A percentile compares a stretch with the other conserved stretches of the same genome.
phyloP scores from a whole-genome alignment of 1,140 invertebrate species.

The Conus betulinus region DNA sequence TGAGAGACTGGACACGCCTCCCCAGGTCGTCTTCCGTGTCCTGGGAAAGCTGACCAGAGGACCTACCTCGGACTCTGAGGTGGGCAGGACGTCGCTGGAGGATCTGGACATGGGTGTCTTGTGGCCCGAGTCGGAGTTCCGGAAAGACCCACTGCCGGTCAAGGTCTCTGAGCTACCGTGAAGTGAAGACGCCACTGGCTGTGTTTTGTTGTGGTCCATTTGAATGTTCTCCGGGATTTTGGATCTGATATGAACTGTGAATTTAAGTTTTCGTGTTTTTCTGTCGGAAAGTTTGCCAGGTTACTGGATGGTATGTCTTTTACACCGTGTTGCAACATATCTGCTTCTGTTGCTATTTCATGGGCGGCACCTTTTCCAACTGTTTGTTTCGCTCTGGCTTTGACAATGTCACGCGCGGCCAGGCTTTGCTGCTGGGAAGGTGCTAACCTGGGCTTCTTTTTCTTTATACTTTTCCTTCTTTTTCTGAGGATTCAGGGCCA shows the following conservation, averaged over 20 bases:
- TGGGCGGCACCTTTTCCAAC: neutral
- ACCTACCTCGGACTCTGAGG: conserved; percentile 14
- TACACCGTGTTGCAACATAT: too few species aligned
- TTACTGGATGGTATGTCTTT: neutral
- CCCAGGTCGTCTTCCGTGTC: neutral
- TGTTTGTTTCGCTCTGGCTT: neutral
- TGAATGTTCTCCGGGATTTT: neutral
- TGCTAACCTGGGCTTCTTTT: neutral
- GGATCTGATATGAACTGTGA: too few species aligned
- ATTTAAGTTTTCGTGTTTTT: too few species aligned
- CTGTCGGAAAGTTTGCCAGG: neutral
- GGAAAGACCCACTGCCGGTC: neutral
- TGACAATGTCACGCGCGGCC: neutral
- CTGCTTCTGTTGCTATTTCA: neutral
- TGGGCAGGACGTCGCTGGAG: conserved; percentile 1
- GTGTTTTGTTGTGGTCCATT: neutral
- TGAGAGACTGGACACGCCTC: neutral
- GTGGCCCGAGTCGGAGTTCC: neutral
- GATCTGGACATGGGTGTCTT: conserved; percentile 2
- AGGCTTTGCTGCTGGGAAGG: neutral
- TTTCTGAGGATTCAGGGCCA: neutral
- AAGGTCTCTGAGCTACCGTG: neutral
- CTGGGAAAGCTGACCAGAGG: conserved; percentile 25
- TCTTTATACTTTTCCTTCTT: neutral
- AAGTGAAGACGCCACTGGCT: neutral